phyloP scores from a whole-genome alignment of 2,797 vertebrate genomes.

The Cyclopterus lumpus region DNA sequence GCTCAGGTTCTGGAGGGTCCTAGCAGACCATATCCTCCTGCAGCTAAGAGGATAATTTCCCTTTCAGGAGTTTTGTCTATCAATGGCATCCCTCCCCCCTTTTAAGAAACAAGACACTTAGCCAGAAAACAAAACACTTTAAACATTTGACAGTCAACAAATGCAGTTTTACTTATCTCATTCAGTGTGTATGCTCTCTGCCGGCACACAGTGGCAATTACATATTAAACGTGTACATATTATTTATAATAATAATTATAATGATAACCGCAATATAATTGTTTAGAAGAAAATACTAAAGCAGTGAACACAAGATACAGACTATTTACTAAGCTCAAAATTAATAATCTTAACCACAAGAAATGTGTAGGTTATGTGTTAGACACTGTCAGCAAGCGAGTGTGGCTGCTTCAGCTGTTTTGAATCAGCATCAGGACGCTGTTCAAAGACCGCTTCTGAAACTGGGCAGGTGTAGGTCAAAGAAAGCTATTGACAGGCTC shows the following conservation, averaged over 20 bases:
- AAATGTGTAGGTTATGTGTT: background rate
- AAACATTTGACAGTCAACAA: no score
- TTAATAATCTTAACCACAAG: background rate
- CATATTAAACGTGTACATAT: no score
- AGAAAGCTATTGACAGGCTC: conserved; percentile 45
- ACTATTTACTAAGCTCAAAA: background rate
- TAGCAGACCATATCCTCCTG: no score
- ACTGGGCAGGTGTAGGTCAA: conserved; percentile 33
- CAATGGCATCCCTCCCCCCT: background rate
- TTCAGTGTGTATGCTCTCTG: background rate
- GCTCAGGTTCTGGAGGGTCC: no score
- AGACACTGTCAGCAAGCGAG: background rate
- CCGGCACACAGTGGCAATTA: background rate
- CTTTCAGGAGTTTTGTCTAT: no score
- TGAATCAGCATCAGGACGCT: background rate
- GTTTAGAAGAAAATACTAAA: no score
- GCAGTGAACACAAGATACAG: no score
- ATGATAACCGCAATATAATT: background rate
- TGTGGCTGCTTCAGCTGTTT: background rate
- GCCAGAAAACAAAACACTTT: background rate
- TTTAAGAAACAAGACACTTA: background rate
- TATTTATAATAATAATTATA: background rate
- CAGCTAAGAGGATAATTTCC: no score
- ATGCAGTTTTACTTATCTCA: background rate
- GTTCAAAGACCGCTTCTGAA: conserved; percentile 28